A percentile compares a stretch with the other conserved stretches of the same genome.
phyloP scores from a whole-genome alignment of 2,888 invertebrate genomes.

The Cosmopolites sordidus region DNA sequence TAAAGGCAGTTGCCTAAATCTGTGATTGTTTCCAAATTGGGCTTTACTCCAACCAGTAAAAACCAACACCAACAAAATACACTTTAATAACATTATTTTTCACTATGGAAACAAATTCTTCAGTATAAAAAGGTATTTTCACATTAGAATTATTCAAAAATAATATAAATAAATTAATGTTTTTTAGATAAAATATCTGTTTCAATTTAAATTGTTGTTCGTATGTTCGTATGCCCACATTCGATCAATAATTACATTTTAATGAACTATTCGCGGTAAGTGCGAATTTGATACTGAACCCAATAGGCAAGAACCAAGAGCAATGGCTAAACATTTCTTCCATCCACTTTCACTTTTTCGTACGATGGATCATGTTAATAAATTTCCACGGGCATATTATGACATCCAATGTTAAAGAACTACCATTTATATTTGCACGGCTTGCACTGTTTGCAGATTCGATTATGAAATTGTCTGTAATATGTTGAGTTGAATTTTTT shows the following conservation, averaged over 20 bases:
- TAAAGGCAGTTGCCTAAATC: slow-evolving; percentile 25
- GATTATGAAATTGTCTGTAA: too few relatives aligned
- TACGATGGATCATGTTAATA: slow-evolving; percentile 6
- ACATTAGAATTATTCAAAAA: too few relatives aligned
- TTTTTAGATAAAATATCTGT: too few relatives aligned
- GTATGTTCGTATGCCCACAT: too few relatives aligned
- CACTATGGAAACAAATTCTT: too few relatives aligned
- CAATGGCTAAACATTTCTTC: slow-evolving; percentile 7
- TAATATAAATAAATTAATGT: too few relatives aligned
- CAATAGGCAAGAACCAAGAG: slow-evolving; percentile 1
- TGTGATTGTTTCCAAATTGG: slow-evolving; percentile 30
- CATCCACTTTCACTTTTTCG: slow-evolving; percentile 21
- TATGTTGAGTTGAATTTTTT: too few relatives aligned
- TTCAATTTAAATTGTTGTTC: too few relatives aligned
- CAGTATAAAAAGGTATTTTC: too few relatives aligned
- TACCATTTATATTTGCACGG: too few relatives aligned
- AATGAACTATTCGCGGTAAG: slow-evolving; percentile 8
- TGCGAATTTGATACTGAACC: slow-evolving; percentile 12
- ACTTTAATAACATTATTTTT: slow-evolving; percentile 11
- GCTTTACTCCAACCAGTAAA: slow-evolving; percentile 17
- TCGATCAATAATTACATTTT: slow-evolving; percentile 11
- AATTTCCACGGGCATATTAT: neutral
- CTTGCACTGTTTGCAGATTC: too few relatives aligned
- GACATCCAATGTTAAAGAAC: neutral
- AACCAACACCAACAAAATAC: slow-evolving; percentile 20